These are phyloP conservation scores for Ips nitidus DNA, from an alignment of 1,140 invertebrate genomes.

Conservation along the genomic window DNA sequence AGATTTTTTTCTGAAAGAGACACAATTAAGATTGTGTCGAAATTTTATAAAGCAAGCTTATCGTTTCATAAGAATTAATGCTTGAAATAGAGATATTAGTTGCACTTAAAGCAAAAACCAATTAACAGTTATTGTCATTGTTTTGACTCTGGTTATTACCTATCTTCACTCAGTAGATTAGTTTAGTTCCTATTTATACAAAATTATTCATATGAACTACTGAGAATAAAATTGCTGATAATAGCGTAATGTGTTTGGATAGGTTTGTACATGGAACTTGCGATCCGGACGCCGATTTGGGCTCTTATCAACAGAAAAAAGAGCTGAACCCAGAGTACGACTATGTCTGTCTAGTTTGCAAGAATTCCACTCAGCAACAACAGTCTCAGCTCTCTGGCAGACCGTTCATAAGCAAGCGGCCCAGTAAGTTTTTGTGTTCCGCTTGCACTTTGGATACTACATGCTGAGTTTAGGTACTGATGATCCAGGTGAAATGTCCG, in stretches of 20 bases:
- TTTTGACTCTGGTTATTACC: no score
- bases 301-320: slow-evolving; percentile 75
- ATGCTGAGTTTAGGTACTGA: slow-evolving; percentile 56
- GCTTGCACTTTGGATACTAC: background rate
- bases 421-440: slow-evolving; percentile 59
- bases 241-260: background rate
- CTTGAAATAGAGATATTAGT: no score
- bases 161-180: no score
- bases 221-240: background rate
- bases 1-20: no score
- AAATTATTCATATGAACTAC: no score
- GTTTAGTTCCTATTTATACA: no score
- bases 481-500: slow-evolving; percentile 63
- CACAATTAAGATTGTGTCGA: no score
- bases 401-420: slow-evolving; percentile 49
- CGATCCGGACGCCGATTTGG: slow-evolving; percentile 83
- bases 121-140: no score
- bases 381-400: slow-evolving; percentile 27
- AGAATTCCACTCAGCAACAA: slow-evolving; percentile 58
- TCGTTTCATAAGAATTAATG: no score
- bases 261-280: slow-evolving; percentile 93
- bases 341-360: slow-evolving; percentile 86
- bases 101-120: no score
- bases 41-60: no score
- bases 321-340: slow-evolving; percentile 82